Percentiles rank a stretch among this genome's conserved stretches.
Conservation (phyloP, 1,140 invertebrate genomes). For the Anagrus nilaparvatae region DNA sequence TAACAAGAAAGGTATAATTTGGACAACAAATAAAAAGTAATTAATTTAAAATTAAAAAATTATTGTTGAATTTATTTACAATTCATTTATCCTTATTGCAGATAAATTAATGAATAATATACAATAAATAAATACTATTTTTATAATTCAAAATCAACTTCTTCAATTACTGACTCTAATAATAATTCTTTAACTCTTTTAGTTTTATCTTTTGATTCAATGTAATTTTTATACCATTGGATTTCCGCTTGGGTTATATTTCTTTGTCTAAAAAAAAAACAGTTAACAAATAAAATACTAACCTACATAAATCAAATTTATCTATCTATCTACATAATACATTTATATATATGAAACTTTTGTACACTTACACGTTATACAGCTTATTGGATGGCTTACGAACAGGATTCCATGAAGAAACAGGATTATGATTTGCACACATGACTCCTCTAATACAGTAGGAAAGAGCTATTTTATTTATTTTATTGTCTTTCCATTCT, state of each 20-base stretch:
- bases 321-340: not conserved
- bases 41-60: slow-evolving; percentile 12
- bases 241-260: slow-evolving; percentile 26
- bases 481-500: slow-evolving; percentile 48
- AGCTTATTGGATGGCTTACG: slow-evolving; percentile 43
- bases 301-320: slow-evolving; percentile 7
- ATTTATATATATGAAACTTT: slow-evolving; percentile 2
- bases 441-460: slow-evolving; percentile 56
- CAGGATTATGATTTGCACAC: slow-evolving; percentile 55
- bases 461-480: slow-evolving; percentile 30
- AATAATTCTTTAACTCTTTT: not conserved
- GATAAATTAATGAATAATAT: slow-evolving; percentile 1
- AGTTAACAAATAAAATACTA: slow-evolving; percentile 9
- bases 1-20: no score
- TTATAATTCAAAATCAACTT: slow-evolving; percentile 6
- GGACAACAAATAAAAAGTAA: slow-evolving; percentile 10
- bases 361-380: slow-evolving; percentile 25
- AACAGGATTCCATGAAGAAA: slow-evolving; percentile 61
- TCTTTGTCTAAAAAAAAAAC: slow-evolving; percentile 21
- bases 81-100: slow-evolving; percentile 5
- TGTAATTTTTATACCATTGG: slow-evolving; percentile 27
- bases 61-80: slow-evolving; percentile 4
- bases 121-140: not conserved
- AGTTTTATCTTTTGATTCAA: slow-evolving; percentile 15
- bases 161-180: slow-evolving; percentile 20